A percentile compares a stretch with the other conserved stretches of the same genome.
phyloP scores from a whole-genome alignment of 2,888 invertebrate species.

The Pheosia gnoma region DNA sequence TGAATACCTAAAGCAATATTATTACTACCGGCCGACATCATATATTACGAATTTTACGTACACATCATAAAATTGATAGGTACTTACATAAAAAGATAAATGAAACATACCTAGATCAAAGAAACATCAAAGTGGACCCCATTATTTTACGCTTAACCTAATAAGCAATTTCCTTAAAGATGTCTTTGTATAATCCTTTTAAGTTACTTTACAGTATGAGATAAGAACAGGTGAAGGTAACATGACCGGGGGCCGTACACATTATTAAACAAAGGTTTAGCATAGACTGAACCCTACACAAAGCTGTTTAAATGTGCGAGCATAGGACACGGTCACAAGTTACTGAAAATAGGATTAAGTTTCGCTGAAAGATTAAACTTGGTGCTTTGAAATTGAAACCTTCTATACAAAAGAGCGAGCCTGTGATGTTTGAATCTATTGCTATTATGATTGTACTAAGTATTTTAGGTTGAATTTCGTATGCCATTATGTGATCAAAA shows the following conservation, averaged over 20 bases:
- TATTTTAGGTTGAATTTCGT: not conserved
- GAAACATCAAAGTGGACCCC: slow-evolving; percentile 7
- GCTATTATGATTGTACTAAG: not conserved
- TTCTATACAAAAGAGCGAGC: not conserved
- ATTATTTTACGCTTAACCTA: slow-evolving; percentile 11
- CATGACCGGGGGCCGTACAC: slow-evolving; percentile 2
- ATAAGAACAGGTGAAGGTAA: slow-evolving; percentile 27
- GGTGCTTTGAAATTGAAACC: not conserved
- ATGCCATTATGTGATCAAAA: not conserved
- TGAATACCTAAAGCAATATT: too few species aligned
- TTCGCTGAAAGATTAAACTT: not conserved
- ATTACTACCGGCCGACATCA: too few species aligned
- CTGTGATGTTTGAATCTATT: not conserved
- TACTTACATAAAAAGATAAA: too few species aligned
- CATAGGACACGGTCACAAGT: slow-evolving; percentile 4
- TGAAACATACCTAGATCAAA: too few species aligned
- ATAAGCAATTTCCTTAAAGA: slow-evolving; percentile 38
- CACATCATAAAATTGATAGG: too few species aligned
- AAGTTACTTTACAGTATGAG: slow-evolving; percentile 27
- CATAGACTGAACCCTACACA: slow-evolving; percentile 9
- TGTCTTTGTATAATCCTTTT: slow-evolving; percentile 39
- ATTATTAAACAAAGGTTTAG: slow-evolving; percentile 18
- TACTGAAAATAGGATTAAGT: slow-evolving; percentile 13
- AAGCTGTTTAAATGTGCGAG: slow-evolving; percentile 12
- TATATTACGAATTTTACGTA: too few species aligned